Percentiles rank a stretch among this genome's conserved stretches.
phyloP scores from a whole-genome alignment of 2,113 vertebrate species.

The Rhinolophus ferrumequinum region DNA sequence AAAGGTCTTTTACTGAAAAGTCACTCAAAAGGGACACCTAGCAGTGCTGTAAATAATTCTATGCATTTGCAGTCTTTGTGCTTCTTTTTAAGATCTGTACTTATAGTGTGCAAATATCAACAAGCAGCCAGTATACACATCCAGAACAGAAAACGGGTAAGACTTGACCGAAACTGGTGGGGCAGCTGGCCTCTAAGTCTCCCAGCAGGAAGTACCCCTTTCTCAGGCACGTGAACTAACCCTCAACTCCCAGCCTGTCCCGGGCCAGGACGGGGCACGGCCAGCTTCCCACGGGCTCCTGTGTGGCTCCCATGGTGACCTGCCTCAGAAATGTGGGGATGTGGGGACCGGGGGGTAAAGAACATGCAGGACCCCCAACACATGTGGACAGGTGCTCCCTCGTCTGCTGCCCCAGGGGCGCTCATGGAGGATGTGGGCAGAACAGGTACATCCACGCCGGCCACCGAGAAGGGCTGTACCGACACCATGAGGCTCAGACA shows the following conservation, averaged over 20 bases:
- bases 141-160: conserved; percentile 58
- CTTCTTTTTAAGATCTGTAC: conserved; percentile 62
- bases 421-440: background rate
- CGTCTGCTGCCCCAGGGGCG: background rate
- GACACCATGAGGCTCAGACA: no score
- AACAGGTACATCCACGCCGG: fast-evolving
- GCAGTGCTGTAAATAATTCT: background rate
- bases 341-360: fast-evolving
- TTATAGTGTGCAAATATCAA: conserved; percentile 59
- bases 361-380: background rate
- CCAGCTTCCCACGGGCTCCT: background rate
- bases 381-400: background rate
- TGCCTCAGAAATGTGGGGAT: background rate
- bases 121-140: conserved; percentile 55
- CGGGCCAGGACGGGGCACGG: background rate
- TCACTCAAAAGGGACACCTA: background rate
- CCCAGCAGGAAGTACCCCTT: background rate
- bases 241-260: no score
- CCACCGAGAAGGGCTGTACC: background rate
- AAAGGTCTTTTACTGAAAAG: background rate
- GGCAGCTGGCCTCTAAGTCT: conserved; percentile 21
- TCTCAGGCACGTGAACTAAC: background rate
- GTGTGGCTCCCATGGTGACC: fast-evolving
- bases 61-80: background rate
- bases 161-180: conserved; percentile 58